Conservation (phyloP, 1,140 invertebrate genomes). For the Papilio helenus region DNA sequence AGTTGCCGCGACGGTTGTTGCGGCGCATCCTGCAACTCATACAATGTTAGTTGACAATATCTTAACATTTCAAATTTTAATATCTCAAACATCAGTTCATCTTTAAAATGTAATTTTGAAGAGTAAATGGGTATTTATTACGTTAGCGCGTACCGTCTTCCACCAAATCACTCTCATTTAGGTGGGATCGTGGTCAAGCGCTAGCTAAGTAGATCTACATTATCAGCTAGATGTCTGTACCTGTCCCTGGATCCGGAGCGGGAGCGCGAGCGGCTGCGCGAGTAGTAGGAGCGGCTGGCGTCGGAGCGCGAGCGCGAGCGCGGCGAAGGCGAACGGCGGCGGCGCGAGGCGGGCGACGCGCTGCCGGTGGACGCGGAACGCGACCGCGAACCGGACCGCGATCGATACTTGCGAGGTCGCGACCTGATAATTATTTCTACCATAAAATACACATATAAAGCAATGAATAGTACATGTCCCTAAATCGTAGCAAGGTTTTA, state of each 20-base stretch:
- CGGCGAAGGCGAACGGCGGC: constrained; percentile 82
- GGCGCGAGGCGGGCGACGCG: constrained; percentile 79
- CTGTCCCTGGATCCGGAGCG: constrained; percentile 86
- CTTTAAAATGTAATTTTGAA: too few relatives aligned
- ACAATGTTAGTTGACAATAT: not conserved
- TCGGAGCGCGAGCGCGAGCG: constrained; percentile 83
- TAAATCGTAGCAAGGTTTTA: too few relatives aligned
- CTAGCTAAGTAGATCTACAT: too few relatives aligned
- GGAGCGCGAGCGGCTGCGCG: constrained; percentile 85
- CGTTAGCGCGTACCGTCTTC: too few relatives aligned
- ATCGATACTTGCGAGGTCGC: constrained; percentile 80
- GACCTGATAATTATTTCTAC: constrained; percentile 64
- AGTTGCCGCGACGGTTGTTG: constrained; percentile 78
- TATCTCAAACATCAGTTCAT: too few relatives aligned
- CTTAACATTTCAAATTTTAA: too few relatives aligned
- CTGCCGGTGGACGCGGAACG: constrained; percentile 76
- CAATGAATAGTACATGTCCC: not conserved
- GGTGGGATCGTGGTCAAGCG: too few relatives aligned
- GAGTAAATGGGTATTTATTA: too few relatives aligned
- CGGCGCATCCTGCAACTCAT: constrained; percentile 61
- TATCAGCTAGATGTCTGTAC: constrained; percentile 37
- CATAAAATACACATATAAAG: not conserved
- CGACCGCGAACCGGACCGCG: constrained; percentile 81
- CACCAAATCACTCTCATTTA: too few relatives aligned
- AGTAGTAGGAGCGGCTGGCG: constrained; percentile 83